phyloP scores from a whole-genome alignment of 2,113 vertebrate genomes.

The Argyrosomus japonicus region DNA sequence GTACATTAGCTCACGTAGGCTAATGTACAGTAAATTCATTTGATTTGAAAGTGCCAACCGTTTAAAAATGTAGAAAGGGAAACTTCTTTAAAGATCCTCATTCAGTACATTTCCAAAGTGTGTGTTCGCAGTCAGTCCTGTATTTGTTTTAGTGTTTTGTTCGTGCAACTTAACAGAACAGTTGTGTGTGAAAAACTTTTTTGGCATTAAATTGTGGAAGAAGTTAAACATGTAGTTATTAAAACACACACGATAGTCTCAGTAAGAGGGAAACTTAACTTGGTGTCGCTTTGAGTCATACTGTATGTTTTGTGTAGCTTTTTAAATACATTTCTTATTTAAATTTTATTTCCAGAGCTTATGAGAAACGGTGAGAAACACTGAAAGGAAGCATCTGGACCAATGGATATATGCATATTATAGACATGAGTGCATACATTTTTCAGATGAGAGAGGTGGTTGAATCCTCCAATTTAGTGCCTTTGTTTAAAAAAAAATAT shows the following conservation, averaged over 20 bases:
- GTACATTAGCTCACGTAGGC: conserved; percentile 30
- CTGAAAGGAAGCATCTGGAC: not conserved
- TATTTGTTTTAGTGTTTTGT: not conserved
- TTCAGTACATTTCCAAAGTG: not conserved
- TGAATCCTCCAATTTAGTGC: conserved; percentile 59
- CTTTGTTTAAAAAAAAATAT: conserved; percentile 48
- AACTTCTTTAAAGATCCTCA: not conserved
- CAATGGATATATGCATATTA: conserved; percentile 40
- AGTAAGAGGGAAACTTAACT: not conserved
- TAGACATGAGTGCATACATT: conserved; percentile 41
- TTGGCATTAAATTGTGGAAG: conserved; percentile 2
- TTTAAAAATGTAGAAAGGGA: not conserved
- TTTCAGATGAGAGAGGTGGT: conserved; percentile 25
- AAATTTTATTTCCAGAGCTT: conserved; percentile 21
- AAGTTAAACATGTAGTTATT: not conserved
- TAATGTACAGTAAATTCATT: conserved; percentile 3
- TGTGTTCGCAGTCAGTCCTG: not conserved
- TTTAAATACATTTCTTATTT: conserved; percentile 43
- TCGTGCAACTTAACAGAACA: not conserved
- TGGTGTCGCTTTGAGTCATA: not conserved
- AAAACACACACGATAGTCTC: not conserved
- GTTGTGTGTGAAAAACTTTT: not conserved
- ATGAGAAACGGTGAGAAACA: not conserved
- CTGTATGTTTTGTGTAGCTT: conserved; percentile 28
- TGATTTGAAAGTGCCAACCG: not conserved